Conservation (phyloP, 2,888 invertebrate genomes). For the Meghimatium bilineatum region DNA sequence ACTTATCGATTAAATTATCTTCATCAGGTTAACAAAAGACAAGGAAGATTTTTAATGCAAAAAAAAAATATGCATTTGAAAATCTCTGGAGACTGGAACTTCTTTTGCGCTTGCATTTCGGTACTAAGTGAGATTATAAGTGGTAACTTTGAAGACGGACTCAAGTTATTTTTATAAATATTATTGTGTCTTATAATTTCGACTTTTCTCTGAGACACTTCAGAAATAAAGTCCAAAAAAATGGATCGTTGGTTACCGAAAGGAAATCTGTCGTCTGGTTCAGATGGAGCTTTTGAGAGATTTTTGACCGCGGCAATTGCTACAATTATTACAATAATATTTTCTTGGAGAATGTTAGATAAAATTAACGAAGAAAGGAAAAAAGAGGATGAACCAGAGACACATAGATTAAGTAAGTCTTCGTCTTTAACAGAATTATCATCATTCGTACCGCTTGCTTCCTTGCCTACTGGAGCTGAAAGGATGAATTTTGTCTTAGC, state of each 20-base stretch:
- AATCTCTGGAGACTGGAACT: no score
- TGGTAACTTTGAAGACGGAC: no score
- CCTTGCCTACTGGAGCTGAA: not conserved
- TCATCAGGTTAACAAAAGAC: no score
- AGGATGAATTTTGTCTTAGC: not conserved
- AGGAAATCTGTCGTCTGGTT: constrained; percentile 47
- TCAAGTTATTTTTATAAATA: no score
- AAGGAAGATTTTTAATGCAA: no score
- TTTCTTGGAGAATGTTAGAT: constrained; percentile 73
- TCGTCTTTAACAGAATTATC: not conserved
- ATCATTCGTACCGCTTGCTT: not conserved
- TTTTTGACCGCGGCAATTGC: constrained; percentile 74
- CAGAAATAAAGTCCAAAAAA: not conserved
- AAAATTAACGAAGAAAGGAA: constrained; percentile 59
- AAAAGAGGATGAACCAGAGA: constrained; percentile 10
- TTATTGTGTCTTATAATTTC: no score
- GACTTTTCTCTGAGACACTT: no score
- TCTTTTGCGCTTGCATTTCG: no score
- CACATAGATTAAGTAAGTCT: not conserved
- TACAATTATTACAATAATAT: constrained; percentile 74
- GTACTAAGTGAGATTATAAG: no score
- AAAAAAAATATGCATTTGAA: no score
- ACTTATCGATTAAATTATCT: no score
- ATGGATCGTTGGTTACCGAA: constrained; percentile 52
- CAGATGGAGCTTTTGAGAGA: constrained; percentile 72